These are phyloP conservation scores for Caenorhabditis wallacei DNA, from an alignment of 2,888 invertebrate genomes.

Conservation along the genomic window DNA sequence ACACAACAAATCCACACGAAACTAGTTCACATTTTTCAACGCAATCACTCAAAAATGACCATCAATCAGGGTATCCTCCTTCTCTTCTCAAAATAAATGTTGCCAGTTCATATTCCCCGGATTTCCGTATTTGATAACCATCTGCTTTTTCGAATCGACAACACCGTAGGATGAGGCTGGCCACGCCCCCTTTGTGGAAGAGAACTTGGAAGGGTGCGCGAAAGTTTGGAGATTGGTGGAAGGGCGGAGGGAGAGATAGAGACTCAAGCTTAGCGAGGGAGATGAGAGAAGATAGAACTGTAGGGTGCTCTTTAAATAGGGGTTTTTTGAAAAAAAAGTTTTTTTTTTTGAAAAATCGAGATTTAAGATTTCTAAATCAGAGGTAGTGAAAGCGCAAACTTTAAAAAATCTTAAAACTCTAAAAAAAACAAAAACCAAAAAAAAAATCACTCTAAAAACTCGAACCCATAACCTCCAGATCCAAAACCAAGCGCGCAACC, in stretches of 20 bases:
- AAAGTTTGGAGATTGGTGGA: constrained; percentile 29
- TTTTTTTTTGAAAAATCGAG: too few relatives aligned
- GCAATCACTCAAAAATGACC: constrained; percentile 49
- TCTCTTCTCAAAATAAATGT: neutral
- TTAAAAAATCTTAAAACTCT: too few relatives aligned
- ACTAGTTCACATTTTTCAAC: constrained; percentile 40
- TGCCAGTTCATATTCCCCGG: constrained; percentile 18
- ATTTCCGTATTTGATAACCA: constrained; percentile 47
- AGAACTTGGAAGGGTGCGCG: neutral
- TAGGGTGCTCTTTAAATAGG: too few relatives aligned
- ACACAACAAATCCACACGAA: neutral
- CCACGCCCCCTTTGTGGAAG: constrained; percentile 21
- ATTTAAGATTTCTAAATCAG: too few relatives aligned
- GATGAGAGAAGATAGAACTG: neutral
- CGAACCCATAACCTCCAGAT: too few relatives aligned
- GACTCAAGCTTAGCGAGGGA: too few relatives aligned
- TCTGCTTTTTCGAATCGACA: constrained; percentile 12
- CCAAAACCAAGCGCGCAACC: too few relatives aligned
- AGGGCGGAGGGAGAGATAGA: neutral
- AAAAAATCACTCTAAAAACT: too few relatives aligned
- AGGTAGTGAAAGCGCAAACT: too few relatives aligned
- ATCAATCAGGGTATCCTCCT: constrained; percentile 29
- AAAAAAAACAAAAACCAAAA: too few relatives aligned
- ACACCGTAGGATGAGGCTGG: neutral
- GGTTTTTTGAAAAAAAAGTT: too few relatives aligned